phyloP scores from a whole-genome alignment of 2,797 vertebrate genomes.

The Bovichtus variegatus region DNA sequence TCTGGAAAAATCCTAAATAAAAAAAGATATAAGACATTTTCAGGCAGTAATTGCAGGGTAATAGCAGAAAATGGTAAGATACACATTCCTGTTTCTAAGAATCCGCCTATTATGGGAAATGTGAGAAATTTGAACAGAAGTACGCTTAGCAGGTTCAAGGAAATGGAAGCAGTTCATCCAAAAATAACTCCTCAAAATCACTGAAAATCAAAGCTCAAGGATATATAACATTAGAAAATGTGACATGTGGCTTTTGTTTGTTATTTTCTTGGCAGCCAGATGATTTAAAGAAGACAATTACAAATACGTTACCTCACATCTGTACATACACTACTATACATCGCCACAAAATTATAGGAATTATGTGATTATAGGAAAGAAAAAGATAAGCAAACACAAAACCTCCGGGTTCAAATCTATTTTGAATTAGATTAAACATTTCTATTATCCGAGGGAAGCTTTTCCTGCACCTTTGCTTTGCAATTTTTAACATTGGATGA shows the following conservation, averaged over 20 bases:
- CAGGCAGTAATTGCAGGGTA: neutral
- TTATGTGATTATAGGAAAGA: no score
- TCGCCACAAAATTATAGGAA: no score
- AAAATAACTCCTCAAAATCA: neutral
- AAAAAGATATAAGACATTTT: neutral
- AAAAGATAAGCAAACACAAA: no score
- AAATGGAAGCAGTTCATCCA: neutral
- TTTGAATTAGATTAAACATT: no score
- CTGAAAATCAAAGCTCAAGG: neutral
- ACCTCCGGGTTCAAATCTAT: no score
- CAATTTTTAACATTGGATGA: no score
- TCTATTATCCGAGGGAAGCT: no score
- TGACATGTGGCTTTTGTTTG: neutral
- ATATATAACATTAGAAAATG: neutral
- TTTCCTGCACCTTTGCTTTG: no score
- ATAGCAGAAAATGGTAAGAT: neutral
- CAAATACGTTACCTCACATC: no score
- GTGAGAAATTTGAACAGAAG: conserved; percentile 22
- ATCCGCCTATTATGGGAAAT: conserved; percentile 18
- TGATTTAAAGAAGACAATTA: no score
- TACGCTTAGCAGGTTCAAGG: neutral
- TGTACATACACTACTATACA: no score
- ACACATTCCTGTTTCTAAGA: neutral
- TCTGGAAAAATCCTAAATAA: neutral
- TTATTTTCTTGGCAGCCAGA: no score